Evolutionary conservation across 37 sponge, comb jelly and placozoan species (phyloP).

Genomic region (Dysidea cf. avara): DNA sequence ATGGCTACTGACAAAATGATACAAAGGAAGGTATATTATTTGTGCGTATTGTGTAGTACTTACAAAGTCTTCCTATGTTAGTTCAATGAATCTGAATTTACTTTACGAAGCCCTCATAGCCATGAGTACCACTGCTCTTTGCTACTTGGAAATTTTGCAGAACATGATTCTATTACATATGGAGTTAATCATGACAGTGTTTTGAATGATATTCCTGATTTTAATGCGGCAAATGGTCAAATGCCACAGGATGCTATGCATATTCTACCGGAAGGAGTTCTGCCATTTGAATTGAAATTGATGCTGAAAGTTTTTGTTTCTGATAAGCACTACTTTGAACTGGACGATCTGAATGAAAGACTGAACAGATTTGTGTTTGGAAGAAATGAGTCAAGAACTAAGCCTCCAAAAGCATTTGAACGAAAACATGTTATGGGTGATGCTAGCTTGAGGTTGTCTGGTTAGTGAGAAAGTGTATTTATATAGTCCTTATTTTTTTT

Average conservation of each 20-base stretch:
- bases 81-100: conserved; percentile 11
- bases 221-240: conserved; percentile 19
- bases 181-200: conserved; percentile 18
- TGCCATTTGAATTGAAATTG: conserved; percentile 13
- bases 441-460: not conserved
- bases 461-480: not conserved
- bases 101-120: not conserved
- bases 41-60: too few species aligned
- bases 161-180: too few species aligned
- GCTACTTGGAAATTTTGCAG: conserved; percentile 1
- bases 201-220: conserved; percentile 6
- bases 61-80: not conserved
- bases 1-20: conserved; percentile 24
- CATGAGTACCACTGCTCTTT: conserved; percentile 41
- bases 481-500: not conserved
- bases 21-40: not conserved
- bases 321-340: conserved; percentile 10
- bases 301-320: conserved; percentile 1
- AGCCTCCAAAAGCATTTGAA: conserved; percentile 23
- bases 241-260: conserved; percentile 34
- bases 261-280: conserved; percentile 20
- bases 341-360: conserved; percentile 22
- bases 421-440: not conserved
- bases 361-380: conserved; percentile 28
- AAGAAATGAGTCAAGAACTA: conserved; percentile 8